Percentiles rank a stretch among this genome's conserved stretches.
Conservation (phyloP, 2,113 vertebrate genomes). For the Engraulis encrasicolus region DNA sequence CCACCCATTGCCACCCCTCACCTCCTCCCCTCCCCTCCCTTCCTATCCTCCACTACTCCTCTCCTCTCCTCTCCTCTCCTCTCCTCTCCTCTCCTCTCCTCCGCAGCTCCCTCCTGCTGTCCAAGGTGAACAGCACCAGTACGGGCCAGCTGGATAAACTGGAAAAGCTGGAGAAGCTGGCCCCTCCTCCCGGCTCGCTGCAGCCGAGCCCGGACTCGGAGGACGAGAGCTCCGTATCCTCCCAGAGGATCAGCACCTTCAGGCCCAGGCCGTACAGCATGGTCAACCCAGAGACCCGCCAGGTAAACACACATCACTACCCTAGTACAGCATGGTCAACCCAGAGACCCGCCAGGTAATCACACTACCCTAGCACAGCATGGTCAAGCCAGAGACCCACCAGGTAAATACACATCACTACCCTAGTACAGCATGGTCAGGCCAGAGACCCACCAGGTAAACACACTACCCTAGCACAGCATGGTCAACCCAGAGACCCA, state of each 20-base stretch:
- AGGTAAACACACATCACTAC: conserved; percentile 47
- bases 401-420: conserved; percentile 58
- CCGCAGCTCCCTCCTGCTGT: conserved; percentile 67
- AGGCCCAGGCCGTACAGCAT: conserved; percentile 84
- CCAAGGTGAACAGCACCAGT: conserved; percentile 74
- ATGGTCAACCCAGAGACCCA: conserved; percentile 34
- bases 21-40: not conserved
- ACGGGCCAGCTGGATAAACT: conserved; percentile 77
- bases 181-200: conserved; percentile 46
- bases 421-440: too few species aligned
- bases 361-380: not conserved
- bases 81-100: conserved; percentile 14
- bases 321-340: too few species aligned
- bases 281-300: conserved; percentile 76
- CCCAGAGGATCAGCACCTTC: conserved; percentile 77
- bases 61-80: conserved; percentile 26
- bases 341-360: conserved; percentile 59
- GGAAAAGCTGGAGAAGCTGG: conserved; percentile 57
- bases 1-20: conserved; percentile 1
- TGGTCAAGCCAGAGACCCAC: conserved; percentile 37
- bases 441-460: conserved; percentile 58
- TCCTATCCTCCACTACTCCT: not conserved
- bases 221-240: conserved; percentile 64
- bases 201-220: conserved; percentile 63
- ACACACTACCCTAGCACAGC: not conserved